Evolutionary conservation across 2,888 invertebrate genomes (phyloP).

Genomic region (Drymonia ruficornis): DNA sequence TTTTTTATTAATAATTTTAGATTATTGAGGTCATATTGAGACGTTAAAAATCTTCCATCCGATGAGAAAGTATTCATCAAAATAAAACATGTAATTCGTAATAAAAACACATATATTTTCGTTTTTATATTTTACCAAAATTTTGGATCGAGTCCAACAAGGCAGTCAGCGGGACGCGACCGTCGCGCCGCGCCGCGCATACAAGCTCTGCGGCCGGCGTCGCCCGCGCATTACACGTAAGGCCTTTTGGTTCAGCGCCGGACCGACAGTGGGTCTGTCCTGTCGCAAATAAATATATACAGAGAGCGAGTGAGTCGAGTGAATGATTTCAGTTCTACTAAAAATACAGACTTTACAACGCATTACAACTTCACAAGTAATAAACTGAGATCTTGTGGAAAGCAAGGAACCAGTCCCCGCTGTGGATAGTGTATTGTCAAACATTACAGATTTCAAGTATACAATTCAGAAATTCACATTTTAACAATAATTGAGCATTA

Average conservation of each 20-base stretch:
- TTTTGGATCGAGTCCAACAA: constrained; percentile 75
- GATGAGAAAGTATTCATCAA: not conserved
- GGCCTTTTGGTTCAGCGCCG: constrained; percentile 55
- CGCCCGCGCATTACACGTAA: constrained; percentile 59
- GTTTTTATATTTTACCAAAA: constrained; percentile 79
- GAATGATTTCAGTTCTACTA: not conserved
- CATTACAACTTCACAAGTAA: no score
- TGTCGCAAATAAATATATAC: constrained; percentile 8
- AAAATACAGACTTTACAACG: not conserved
- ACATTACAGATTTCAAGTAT: no score
- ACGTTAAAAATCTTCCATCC: no score
- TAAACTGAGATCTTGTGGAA: not conserved
- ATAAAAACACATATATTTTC: constrained; percentile 84
- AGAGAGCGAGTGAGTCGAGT: constrained; percentile 6
- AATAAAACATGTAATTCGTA: constrained; percentile 71
- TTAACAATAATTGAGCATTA: constrained; percentile 2
- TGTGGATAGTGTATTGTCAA: no score
- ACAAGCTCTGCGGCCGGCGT: constrained; percentile 64
- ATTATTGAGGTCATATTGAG: no score
- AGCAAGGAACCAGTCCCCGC: not conserved
- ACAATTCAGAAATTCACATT: no score
- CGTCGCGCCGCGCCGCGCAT: constrained; percentile 42
- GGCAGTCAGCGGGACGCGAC: constrained; percentile 69
- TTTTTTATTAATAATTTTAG: no score
- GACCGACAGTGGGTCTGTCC: constrained; percentile 57